Conservation (phyloP, 2,888 invertebrate genomes). For the Troides aeacus region DNA sequence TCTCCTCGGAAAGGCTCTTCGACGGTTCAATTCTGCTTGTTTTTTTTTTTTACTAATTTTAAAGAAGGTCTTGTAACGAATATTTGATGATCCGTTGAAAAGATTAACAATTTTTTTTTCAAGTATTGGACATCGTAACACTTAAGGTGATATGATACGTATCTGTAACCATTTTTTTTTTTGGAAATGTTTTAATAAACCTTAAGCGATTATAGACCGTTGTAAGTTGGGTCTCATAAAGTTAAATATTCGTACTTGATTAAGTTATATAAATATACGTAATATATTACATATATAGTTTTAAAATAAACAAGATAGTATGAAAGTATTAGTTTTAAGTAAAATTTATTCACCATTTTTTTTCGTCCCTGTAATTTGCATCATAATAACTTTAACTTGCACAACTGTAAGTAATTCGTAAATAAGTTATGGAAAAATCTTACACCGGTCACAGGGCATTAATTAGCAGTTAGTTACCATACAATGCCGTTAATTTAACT, state of each 20-base stretch:
- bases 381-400: too few species aligned
- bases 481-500: background rate
- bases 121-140: background rate
- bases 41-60: conserved; percentile 11
- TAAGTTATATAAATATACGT: too few species aligned
- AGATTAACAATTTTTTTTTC: background rate
- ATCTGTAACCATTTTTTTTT: background rate
- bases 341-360: too few species aligned
- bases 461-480: conserved; percentile 33
- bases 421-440: conserved; percentile 37
- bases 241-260: too few species aligned
- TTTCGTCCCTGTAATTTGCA: too few species aligned
- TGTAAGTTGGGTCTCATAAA: too few species aligned
- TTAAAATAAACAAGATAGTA: too few species aligned
- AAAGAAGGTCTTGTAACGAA: conserved; percentile 2
- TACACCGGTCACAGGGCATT: conserved; percentile 35
- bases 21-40: conserved; percentile 7
- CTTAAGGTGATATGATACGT: background rate
- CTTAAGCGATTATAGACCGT: conserved; percentile 6
- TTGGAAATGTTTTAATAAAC: background rate
- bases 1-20: conserved; percentile 15
- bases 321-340: too few species aligned
- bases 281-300: too few species aligned
- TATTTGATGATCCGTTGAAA: conserved; percentile 16
- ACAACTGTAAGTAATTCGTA: too few species aligned